Evolutionary conservation across 2,888 invertebrate genomes (phyloP), one percentile per base, ranked within the genome.

Genomic region (Galerucella nymphaeae): DNA sequence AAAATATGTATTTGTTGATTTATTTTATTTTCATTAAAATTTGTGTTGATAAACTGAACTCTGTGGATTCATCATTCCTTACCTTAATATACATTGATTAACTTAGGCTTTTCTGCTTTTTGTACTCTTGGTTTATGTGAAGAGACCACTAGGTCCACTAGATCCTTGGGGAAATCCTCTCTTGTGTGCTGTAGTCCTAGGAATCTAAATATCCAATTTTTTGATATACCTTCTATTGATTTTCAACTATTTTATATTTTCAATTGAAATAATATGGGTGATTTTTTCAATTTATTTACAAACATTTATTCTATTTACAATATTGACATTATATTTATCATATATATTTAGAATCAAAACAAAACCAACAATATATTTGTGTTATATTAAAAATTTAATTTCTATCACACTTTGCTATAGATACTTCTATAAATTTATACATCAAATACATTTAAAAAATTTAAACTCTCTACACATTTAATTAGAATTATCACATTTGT

Each of bases 341-440:
- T 41, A 53, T 41, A 42, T 62, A 62, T 62, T 42, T 62, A 20
- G 61, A 62, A 16, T 41, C 2, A 42, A 62, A 62, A 62, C n/a
- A 41, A 61, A 61, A 41, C 18, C 41, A 62, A 59, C 59, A 38
- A 59, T 38, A 38, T 59, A 59, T 59, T 30, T 62, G 42, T 62
- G 61, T 62, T 62, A 42, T 62, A 62, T 42, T 62, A 10, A 62
- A 62, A 62, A 62, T 62, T 62, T 42, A 62, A 62, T 38, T 62
- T 62, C 61, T 62, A 62, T 62, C 61, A 62, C 61, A 42, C 61
- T 62, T 62, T 62, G 61, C 42, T 62, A 41, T 62, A 23, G 42
- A 42, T 23, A 42, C n/a, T 42, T 16, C 42, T 62, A 62, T 62
- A 62, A 53, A 18, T 53, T 16, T 53, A 18, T 41, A 42, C 61